A percentile compares a stretch with the other conserved stretches of the same genome.
phyloP scores from a whole-genome alignment of 2,888 invertebrate species.

The Nephrotoma flavescens region DNA sequence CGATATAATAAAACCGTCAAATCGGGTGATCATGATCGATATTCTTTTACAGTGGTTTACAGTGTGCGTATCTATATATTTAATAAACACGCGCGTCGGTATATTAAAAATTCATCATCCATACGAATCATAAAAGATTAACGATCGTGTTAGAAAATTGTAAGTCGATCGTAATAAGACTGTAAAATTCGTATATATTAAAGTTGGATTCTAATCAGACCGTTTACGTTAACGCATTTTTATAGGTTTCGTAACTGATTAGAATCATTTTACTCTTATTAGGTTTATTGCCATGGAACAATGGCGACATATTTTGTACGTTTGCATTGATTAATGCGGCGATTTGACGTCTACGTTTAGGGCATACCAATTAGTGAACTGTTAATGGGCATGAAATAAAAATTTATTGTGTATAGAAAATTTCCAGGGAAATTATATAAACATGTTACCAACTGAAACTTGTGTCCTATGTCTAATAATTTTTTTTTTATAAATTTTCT shows the following conservation, averaged over 20 bases:
- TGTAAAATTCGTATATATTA: neutral
- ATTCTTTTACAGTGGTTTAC: too few species aligned
- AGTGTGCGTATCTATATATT: too few species aligned
- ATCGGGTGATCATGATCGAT: too few species aligned
- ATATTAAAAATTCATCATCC: neutral
- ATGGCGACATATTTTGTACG: neutral
- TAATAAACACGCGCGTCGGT: neutral
- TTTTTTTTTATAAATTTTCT: neutral
- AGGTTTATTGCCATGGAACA: neutral
- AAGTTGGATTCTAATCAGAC: neutral
- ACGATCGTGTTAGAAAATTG: neutral
- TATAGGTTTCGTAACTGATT: neutral
- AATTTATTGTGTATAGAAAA: neutral
- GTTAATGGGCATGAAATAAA: neutral
- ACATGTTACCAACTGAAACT: neutral
- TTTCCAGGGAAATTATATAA: neutral
- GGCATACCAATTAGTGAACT: too few species aligned
- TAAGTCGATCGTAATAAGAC: neutral
- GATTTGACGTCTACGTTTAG: neutral
- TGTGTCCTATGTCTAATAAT: neutral
- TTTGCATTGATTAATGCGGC: neutral
- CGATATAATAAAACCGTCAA: neutral
- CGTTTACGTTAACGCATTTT: neutral
- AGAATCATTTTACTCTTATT: neutral
- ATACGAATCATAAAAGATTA: neutral